These are phyloP conservation scores for Agrochola litura DNA, from an alignment of 2,888 invertebrate species.

Conservation along the genomic window DNA sequence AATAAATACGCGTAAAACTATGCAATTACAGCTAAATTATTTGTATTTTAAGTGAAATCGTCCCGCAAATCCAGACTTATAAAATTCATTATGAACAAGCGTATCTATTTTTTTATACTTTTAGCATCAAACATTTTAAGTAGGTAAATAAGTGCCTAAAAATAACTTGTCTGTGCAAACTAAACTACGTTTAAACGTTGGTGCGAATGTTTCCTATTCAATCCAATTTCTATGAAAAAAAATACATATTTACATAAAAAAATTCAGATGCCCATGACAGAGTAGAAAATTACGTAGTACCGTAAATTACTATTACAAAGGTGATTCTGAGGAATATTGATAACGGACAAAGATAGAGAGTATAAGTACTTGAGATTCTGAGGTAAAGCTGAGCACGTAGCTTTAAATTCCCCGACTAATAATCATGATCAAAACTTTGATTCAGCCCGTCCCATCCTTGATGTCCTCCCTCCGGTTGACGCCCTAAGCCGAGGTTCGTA, in stretches of 20 bases:
- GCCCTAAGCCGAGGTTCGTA: no score
- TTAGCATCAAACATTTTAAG: slow-evolving; percentile 31
- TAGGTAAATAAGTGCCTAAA: slow-evolving; percentile 41
- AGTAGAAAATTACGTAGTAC: slow-evolving; percentile 30
- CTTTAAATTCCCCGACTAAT: no score
- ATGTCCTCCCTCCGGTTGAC: no score
- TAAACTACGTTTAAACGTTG: slow-evolving; percentile 53
- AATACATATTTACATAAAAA: slow-evolving; percentile 26
- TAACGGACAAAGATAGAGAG: slow-evolving; percentile 9
- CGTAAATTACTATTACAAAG: neutral
- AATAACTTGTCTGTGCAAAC: slow-evolving; percentile 52
- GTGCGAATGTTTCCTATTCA: slow-evolving; percentile 43
- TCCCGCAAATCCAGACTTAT: slow-evolving; percentile 22
- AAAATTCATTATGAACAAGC: slow-evolving; percentile 10
- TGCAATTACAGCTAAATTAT: slow-evolving; percentile 20
- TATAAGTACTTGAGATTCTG: neutral
- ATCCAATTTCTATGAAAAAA: slow-evolving; percentile 22
- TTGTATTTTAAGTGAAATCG: slow-evolving; percentile 35
- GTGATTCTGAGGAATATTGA: neutral
- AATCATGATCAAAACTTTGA: no score
- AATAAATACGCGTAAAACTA: slow-evolving; percentile 35
- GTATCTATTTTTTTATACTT: slow-evolving; percentile 5
- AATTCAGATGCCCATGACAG: slow-evolving; percentile 38
- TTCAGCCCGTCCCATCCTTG: no score
- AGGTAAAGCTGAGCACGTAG: no score